phyloP scores from a whole-genome alignment of 30 jellyfish, hydroid and myxozoan species.

The Hydractinia symbiolongicarpus region DNA sequence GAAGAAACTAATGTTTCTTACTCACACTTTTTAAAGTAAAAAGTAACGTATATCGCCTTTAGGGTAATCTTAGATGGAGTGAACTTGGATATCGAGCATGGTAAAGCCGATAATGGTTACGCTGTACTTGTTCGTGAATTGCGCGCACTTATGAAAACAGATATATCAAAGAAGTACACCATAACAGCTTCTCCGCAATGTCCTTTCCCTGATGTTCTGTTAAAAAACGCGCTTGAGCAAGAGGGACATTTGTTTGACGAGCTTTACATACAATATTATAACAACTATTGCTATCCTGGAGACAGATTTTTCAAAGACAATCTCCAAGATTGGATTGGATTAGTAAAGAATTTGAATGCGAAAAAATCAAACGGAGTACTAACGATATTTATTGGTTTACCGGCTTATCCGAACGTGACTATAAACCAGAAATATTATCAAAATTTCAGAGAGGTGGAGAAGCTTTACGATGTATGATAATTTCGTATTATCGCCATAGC shows the following conservation, averaged over 20 bases:
- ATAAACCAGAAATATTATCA: no score
- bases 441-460: no score
- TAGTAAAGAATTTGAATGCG: slow-evolving; percentile 26
- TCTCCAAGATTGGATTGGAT: slow-evolving; percentile 66
- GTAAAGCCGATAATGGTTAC: slow-evolving; percentile 11
- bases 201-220: background rate
- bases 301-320: slow-evolving; percentile 56
- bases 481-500: no score
- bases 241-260: slow-evolving; percentile 73
- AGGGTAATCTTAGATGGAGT: slow-evolving; percentile 46
- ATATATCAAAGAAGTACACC: background rate
- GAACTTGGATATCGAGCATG: slow-evolving; percentile 22
- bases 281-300: slow-evolving; percentile 84
- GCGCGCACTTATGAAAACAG: slow-evolving; percentile 19
- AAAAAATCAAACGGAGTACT: background rate
- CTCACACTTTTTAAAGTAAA: no score
- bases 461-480: no score
- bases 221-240: background rate
- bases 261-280: slow-evolving; percentile 79
- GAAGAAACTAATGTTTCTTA: no score
- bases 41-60: background rate
- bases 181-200: slow-evolving; percentile 28
- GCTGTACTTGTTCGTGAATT: slow-evolving; percentile 18
- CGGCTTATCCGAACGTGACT: background rate
- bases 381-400: background rate